Percentiles rank a stretch among this genome's conserved stretches.
Evolutionary conservation across 1,140 invertebrate species (phyloP).

Genomic region (Anastrepha obliqua): DNA sequence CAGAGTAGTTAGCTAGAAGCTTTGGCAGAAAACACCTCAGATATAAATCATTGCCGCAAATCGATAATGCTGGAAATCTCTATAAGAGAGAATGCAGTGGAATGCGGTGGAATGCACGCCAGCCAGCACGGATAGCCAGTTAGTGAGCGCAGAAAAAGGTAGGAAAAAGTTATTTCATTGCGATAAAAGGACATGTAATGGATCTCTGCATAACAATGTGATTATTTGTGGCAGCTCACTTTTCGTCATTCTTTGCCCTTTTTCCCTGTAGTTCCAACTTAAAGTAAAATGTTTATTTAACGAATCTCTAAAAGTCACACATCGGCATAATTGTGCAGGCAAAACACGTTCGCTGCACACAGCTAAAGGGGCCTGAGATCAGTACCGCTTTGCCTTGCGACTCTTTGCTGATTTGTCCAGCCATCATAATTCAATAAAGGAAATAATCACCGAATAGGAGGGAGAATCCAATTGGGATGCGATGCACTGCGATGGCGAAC

Average conservation of each 20-base stretch:
- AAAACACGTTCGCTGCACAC: background rate
- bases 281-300: slow-evolving; percentile 42
- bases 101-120: background rate
- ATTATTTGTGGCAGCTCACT: background rate
- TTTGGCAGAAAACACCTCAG: too few relatives aligned
- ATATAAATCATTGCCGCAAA: background rate
- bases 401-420: slow-evolving; percentile 72
- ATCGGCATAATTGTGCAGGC: background rate
- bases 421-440: slow-evolving; percentile 73
- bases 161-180: background rate
- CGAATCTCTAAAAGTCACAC: background rate
- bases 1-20: background rate
- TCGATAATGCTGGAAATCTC: background rate
- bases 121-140: too few relatives aligned
- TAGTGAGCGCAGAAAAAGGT: background rate
- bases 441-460: slow-evolving; percentile 56
- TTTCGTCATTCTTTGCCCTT: background rate
- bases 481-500: background rate
- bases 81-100: background rate
- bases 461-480: background rate
- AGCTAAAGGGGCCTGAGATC: background rate
- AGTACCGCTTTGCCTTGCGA: background rate
- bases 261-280: background rate
- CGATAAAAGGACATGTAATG: slow-evolving; percentile 21
- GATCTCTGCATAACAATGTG: slow-evolving; percentile 31